A percentile compares a stretch with the other conserved stretches of the same genome.
Conservation (phyloP, 2,797 vertebrate genomes). For the Lindbergichthys nudifrons region DNA sequence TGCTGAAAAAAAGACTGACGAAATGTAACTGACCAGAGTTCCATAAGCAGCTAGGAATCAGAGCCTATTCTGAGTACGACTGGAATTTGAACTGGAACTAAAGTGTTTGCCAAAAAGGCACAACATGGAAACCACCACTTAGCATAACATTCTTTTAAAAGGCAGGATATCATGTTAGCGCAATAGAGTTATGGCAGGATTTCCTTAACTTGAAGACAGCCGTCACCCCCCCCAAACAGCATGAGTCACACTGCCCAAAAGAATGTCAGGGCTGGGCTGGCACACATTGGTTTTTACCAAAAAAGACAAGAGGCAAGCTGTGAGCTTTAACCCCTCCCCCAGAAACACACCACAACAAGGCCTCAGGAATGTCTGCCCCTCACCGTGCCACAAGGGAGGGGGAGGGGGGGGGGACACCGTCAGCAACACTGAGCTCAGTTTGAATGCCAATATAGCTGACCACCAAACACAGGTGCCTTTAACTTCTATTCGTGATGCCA, state of each 20-base stretch:
- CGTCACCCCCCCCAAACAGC: slow-evolving; percentile 15
- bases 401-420: slow-evolving; percentile 3
- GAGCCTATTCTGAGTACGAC: slow-evolving; percentile 3
- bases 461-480: background rate
- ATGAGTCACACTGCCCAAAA: slow-evolving; percentile 51
- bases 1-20: background rate
- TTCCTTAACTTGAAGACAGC: slow-evolving; percentile 55
- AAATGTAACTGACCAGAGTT: background rate
- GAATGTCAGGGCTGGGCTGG: slow-evolving; percentile 28
- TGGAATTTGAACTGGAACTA: slow-evolving; percentile 42
- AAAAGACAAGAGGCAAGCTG: slow-evolving; percentile 53
- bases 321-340: slow-evolving; percentile 36
- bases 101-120: slow-evolving; percentile 36
- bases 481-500: too few relatives aligned
- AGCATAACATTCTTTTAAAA: slow-evolving; percentile 18
- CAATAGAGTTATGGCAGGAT: slow-evolving; percentile 59
- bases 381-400: slow-evolving; percentile 27
- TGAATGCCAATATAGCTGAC: background rate
- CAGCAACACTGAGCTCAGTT: slow-evolving; percentile 3
- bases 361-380: slow-evolving; percentile 53
- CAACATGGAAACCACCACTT: slow-evolving; percentile 56
- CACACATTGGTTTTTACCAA: slow-evolving; percentile 49
- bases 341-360: slow-evolving; percentile 46
- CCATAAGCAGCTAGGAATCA: background rate
- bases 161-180: slow-evolving; percentile 34